phyloP scores from a whole-genome alignment of 2,888 invertebrate species.

The Eupithecia subfuscata region DNA sequence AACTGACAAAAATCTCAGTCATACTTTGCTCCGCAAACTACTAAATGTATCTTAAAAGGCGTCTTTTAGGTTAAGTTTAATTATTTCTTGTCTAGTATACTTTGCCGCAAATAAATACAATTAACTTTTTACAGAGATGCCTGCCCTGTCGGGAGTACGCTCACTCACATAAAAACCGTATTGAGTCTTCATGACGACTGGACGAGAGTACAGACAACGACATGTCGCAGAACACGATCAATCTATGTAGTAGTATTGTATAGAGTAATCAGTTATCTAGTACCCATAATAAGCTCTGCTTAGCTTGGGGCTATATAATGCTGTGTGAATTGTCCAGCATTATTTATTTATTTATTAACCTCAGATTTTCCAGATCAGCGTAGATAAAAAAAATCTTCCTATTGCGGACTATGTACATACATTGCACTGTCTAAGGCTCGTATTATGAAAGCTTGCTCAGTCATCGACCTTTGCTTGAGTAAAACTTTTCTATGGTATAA shows the following conservation, averaged over 20 bases:
- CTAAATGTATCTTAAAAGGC: background rate
- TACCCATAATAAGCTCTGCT: too few relatives aligned
- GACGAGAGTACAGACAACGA: background rate
- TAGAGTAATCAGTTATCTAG: too few relatives aligned
- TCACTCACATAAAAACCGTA: background rate
- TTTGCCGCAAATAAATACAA: background rate
- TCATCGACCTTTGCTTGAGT: background rate
- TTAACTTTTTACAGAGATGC: background rate
- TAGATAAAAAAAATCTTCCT: too few relatives aligned
- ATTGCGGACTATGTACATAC: too few relatives aligned
- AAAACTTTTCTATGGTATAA: too few relatives aligned
- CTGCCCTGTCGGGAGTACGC: background rate
- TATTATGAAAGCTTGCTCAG: background rate
- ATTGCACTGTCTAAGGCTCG: background rate
- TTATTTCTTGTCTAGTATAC: background rate
- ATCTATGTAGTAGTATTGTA: background rate
- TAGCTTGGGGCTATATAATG: too few relatives aligned
- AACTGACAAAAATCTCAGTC: background rate
- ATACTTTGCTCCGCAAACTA: background rate
- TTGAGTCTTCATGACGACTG: background rate
- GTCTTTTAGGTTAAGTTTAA: background rate
- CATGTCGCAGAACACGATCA: background rate
- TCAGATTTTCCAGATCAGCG: too few relatives aligned
- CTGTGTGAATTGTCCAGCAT: too few relatives aligned
- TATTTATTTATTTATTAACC: too few relatives aligned